Evolutionary conservation across 1,140 invertebrate genomes (phyloP), one percentile per base, ranked within the genome.

Genomic region (Bombus huntii): DNA sequence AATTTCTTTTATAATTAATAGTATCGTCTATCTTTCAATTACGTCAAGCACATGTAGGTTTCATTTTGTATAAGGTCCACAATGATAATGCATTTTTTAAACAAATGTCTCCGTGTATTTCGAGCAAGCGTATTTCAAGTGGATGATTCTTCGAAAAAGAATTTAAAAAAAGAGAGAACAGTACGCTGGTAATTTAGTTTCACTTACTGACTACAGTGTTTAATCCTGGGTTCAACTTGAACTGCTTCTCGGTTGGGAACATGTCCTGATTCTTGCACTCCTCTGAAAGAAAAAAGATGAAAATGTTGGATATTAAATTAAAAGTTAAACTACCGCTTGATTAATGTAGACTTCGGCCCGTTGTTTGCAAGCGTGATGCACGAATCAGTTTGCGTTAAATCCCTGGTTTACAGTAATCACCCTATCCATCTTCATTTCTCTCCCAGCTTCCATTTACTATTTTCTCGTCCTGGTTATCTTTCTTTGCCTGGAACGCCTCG

Each of bases 201-300:
- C 82, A 94, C 96, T 96, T 93, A 97, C 97, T 96, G 83, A 97
- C 90, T 74, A 97, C 94, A 57, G 95, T 94, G 87, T 97, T 96
- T 39, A 96, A 93, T 34, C 95, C 94, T 6, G 96, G 95, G 91
- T 96, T 96, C 59, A 89, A 92, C 73, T 95, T 93, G 15, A 96
- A 91, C 57, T 95, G 94, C 42, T 94, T 91, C 34, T 96, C 95
- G 28, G 94, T 94, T 22, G 96, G 96, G 89, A 97, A 97, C 92
- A 97, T 95, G 77, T 96, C 95, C 73, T 96, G 96, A 82, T 96
- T 95, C 89, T 95, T 96, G 92, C 97, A 97, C 59, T 95, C 94
- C 72, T 93, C 97, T 97, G 92, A 74, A 95, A 95, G n/a, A 62
- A 8, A 28, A 57, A 71, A 25, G 39, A 1, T 47, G 15, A n/a